These are phyloP conservation scores for Rhea pennata DNA, from an alignment of 2,113 vertebrate genomes.

Conservation along the genomic window DNA sequence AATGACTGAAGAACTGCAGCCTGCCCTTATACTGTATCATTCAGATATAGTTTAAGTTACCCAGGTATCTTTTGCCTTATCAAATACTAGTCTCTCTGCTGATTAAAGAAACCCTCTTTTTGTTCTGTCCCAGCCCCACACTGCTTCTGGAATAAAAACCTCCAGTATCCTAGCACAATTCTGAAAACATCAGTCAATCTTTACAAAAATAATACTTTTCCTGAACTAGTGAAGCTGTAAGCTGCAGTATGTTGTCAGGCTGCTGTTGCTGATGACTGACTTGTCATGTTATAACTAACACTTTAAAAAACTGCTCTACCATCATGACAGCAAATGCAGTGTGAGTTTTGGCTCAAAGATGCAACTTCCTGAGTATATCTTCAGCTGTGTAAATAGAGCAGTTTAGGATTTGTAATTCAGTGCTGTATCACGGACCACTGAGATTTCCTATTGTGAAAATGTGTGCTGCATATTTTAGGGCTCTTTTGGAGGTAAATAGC, in stretches of 20 bases:
- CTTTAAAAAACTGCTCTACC: conserved; percentile 13
- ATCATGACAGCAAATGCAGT: not conserved
- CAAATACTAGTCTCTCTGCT: not conserved
- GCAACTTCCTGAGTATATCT: not conserved
- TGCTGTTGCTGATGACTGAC: conserved; percentile 18
- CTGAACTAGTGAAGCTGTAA: conserved; percentile 29
- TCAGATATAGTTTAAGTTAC: not conserved
- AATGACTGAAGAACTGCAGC: not conserved
- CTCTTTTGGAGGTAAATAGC: not conserved
- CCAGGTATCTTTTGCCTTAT: not conserved
- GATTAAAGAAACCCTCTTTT: not conserved
- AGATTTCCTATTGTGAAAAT: not conserved
- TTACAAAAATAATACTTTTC: conserved; percentile 19
- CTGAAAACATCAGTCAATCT: not conserved
- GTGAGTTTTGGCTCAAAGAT: conserved; percentile 12
- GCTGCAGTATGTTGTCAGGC: conserved; percentile 47
- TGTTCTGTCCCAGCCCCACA: not conserved
- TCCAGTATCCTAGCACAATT: not conserved
- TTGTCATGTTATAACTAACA: not conserved
- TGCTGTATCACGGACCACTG: not conserved
- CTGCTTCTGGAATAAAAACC: not conserved
- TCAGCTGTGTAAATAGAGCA: conserved; percentile 46
- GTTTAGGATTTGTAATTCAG: not conserved
- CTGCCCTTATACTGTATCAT: not conserved
- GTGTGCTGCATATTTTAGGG: not conserved